A percentile compares a stretch with the other conserved stretches of the same genome.
Conservation (phyloP, 2,797 vertebrate species). For the Sciurus carolinensis region DNA sequence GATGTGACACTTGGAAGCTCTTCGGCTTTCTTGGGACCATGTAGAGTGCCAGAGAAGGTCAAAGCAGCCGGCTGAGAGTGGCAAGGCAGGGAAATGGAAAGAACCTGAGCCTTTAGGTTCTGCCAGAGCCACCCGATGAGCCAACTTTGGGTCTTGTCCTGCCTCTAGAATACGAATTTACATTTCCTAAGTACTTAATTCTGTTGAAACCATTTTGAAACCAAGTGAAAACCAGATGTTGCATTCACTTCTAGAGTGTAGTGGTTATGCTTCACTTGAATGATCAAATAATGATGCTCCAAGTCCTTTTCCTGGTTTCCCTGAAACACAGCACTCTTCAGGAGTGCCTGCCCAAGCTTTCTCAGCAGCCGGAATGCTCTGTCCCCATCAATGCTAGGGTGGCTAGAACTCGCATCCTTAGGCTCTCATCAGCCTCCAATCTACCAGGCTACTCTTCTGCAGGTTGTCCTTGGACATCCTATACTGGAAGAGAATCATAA, state of each 20-base stretch:
- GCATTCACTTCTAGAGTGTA: neutral
- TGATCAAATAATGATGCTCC: neutral
- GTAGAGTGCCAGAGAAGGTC: neutral
- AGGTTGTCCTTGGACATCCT: neutral
- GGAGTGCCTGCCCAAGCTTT: neutral
- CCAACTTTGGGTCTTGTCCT: neutral
- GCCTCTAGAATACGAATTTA: neutral
- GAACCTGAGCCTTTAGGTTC: neutral
- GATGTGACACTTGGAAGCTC: neutral
- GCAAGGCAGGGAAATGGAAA: neutral
- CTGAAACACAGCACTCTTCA: neutral
- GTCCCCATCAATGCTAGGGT: neutral
- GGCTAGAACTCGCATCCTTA: neutral
- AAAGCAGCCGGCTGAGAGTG: neutral
- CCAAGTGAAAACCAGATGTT: neutral
- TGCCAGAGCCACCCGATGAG: neutral
- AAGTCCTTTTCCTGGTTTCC: neutral
- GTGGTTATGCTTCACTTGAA: neutral
- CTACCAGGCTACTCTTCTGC: neutral
- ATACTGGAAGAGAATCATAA: neutral
- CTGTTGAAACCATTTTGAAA: conserved; percentile 29
- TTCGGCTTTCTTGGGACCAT: neutral
- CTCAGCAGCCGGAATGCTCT: neutral
- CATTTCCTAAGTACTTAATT: conserved; percentile 19
- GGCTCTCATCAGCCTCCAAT: neutral